Percentiles rank a stretch among this genome's conserved stretches.
phyloP scores from a whole-genome alignment of 2,888 invertebrate species.

The Drosophila emarginata region DNA sequence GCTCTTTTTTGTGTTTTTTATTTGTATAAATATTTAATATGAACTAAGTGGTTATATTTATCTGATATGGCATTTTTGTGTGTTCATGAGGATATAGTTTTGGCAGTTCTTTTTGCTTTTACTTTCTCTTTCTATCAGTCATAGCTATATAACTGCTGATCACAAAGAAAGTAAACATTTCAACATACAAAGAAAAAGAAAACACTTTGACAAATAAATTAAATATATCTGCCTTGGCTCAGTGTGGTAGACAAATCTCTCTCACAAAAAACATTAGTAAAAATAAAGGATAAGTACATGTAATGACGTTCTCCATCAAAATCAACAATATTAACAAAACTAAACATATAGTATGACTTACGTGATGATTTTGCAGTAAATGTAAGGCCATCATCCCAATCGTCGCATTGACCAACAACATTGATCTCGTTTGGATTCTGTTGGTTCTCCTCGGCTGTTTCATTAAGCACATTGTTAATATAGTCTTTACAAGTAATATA shows the following conservation, averaged over 20 bases:
- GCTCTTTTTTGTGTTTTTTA: constrained; percentile 16
- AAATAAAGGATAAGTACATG: constrained; percentile 12
- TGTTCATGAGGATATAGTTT: constrained; percentile 42
- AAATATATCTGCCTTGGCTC: constrained; percentile 21
- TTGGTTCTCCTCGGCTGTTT: constrained; percentile 83
- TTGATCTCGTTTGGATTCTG: constrained; percentile 82
- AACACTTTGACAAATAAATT: background rate
- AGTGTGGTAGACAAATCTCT: constrained; percentile 19
- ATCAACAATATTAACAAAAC: background rate
- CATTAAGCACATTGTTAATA: constrained; percentile 92
- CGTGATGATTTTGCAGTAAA: constrained; percentile 95
- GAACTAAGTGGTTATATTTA: background rate
- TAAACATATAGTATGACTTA: constrained; percentile 84
- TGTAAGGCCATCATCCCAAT: constrained; percentile 94
- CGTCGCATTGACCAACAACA: constrained; percentile 84
- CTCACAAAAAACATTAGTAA: constrained; percentile 26
- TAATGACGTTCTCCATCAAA: constrained; percentile 1
- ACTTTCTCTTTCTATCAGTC: constrained; percentile 23
- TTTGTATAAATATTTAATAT: constrained; percentile 30
- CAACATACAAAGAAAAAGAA: constrained; percentile 1
- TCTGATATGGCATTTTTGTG: constrained; percentile 68
- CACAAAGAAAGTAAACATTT: background rate
- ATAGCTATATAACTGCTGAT: constrained; percentile 40
- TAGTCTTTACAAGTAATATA: constrained; percentile 85
- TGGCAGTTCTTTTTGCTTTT: background rate